A percentile compares a stretch with the other conserved stretches of the same genome.
Evolutionary conservation across 2,797 vertebrate species (phyloP).

Genomic region (Notolabrus celidotus): DNA sequence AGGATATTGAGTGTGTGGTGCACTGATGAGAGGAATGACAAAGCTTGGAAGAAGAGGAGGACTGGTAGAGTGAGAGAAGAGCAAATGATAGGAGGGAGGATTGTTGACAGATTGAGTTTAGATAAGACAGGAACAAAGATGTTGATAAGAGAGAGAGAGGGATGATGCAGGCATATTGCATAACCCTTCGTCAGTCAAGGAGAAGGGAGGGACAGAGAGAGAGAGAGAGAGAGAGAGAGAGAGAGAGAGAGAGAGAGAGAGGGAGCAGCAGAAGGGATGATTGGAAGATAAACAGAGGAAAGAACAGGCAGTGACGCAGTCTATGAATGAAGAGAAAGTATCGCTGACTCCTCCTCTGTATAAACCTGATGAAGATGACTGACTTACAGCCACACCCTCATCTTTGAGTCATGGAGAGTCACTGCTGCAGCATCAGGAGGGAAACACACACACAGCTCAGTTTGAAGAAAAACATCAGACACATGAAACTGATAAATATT

Average conservation of each 20-base stretch:
- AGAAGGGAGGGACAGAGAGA: constrained; percentile 22
- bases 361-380: constrained; percentile 14
- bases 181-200: constrained; percentile 53
- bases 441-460: background rate
- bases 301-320: constrained; percentile 32
- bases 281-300: constrained; percentile 23
- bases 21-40: background rate
- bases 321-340: constrained; percentile 38
- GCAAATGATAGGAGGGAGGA: background rate
- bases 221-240: background rate
- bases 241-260: constrained; percentile 10
- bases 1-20: background rate
- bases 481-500: no score
- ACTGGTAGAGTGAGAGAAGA: constrained; percentile 16
- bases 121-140: constrained; percentile 36
- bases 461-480: background rate
- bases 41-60: background rate
- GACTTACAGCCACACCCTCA: constrained; percentile 9
- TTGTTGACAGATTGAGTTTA: constrained; percentile 38
- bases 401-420: constrained; percentile 20
- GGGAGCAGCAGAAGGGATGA: constrained; percentile 10
- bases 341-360: constrained; percentile 27
- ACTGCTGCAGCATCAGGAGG: background rate
- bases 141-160: constrained; percentile 37
- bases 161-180: constrained; percentile 57